These are phyloP conservation scores for Dinothrombium tinctorium DNA, from an alignment of 1,140 invertebrate genomes.

Conservation along the genomic window DNA sequence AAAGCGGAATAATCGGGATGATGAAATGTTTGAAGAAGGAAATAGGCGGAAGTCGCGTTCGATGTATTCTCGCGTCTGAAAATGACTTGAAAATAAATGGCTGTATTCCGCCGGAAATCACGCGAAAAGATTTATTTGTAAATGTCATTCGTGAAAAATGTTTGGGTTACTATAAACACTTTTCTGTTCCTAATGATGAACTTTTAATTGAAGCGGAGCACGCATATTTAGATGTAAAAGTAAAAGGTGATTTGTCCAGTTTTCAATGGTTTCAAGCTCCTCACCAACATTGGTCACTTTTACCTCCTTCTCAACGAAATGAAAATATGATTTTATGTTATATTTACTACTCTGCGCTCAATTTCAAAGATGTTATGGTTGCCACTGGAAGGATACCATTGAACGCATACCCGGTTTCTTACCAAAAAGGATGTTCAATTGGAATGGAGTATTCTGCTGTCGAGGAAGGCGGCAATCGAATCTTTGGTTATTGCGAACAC, in stretches of 20 bases:
- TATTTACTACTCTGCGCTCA: conserved; percentile 68
- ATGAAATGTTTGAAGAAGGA: conserved; percentile 67
- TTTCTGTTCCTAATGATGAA: conserved; percentile 19
- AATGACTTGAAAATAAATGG: background rate
- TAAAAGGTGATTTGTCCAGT: conserved; percentile 62
- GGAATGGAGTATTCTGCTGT: conserved; percentile 72
- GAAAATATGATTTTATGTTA: conserved; percentile 28
- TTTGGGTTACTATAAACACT: conserved; percentile 51
- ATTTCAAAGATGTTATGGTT: conserved; percentile 86
- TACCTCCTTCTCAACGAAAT: conserved; percentile 12
- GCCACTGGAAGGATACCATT: conserved; percentile 83
- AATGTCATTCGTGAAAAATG: conserved; percentile 45
- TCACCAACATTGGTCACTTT: conserved; percentile 24
- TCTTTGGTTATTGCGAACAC: conserved; percentile 97
- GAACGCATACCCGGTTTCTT: conserved; percentile 51
- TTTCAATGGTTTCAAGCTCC: conserved; percentile 73
- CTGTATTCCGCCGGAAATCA: background rate
- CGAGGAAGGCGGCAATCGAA: conserved; percentile 38
- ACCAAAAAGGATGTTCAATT: conserved; percentile 14
- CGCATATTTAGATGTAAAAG: conserved; percentile 72
- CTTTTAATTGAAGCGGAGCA: conserved; percentile 33
- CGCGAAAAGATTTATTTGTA: conserved; percentile 44
- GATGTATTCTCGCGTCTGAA: conserved; percentile 20
- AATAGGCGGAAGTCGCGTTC: conserved; percentile 43
- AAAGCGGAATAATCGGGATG: conserved; percentile 55